Base-by-base conservation (phyloP, 2,888 invertebrate species). In the Leucophora obtusa region DNA sequence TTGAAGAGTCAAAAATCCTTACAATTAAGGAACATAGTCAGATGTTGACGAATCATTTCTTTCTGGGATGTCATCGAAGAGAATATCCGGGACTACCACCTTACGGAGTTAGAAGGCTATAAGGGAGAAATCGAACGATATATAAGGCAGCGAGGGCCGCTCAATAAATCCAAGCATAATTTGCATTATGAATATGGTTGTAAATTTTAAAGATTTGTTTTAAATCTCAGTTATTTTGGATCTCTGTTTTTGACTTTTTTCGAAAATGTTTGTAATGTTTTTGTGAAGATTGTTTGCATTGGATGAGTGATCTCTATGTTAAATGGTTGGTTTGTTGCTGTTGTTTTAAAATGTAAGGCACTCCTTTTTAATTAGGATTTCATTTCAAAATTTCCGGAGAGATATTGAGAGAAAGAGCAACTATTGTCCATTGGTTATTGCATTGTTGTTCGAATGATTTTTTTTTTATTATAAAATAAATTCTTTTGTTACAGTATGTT, bases 381-480 rank as follows among this genome's bases (percentile, higher is more conserved):
- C 53, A 28, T 43, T 24, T 78, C 68, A 50, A 66, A 60, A 66
- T 68, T 66, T 78, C 68, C 77, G 71, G 71, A 70, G 72, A 77
- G 81, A 60, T 68, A 76, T 70, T 74, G 62, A 70, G 21, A 59
- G 69, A 80, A 69, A 70, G 70, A 81, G 77, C 77, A 77, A 81
- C 81, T 81, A 81, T 81, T 81, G 81, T 81, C 81, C 71, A 28
- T 74, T 81, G 81, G 56, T 81, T 81, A 74, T 80, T 80, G 70
- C 60, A 63, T 73, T 56, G 18, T 50, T 60, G 35, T 60, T 68
- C 17, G 10, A 56, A n/a, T 69, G 63, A 63, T 33, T 60, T 56
- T 74, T 33, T 60, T 56, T 74, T 51, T 38, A 54, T 56, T 68
- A 33, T 65, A 10, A 18, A 69, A 81, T 81, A 81, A 81, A 81